Evolutionary conservation across 2,797 vertebrate species (phyloP).

Genomic region (Hyperoplus lanceolatus): DNA sequence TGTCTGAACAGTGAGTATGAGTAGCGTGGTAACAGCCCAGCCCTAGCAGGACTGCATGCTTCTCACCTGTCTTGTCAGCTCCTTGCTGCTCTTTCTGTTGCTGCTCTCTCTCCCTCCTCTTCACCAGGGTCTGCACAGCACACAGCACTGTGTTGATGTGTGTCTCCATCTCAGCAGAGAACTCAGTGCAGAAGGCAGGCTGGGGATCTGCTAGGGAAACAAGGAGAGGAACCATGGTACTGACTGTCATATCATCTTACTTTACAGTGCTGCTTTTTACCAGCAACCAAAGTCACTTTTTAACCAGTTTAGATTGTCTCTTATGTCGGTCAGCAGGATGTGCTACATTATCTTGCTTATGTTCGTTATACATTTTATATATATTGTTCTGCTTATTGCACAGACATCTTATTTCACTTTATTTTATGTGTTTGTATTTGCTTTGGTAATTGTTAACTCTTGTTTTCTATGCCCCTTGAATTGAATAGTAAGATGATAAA

Average conservation of each 20-base stretch:
- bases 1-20: no score
- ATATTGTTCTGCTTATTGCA: no score
- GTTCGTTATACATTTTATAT: no score
- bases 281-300: not conserved
- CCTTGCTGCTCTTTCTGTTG: constrained; percentile 55
- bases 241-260: not conserved
- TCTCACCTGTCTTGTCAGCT: constrained; percentile 79
- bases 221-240: not conserved
- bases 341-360: not conserved
- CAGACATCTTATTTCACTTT: no score
- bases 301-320: not conserved
- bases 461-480: no score
- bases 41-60: not conserved
- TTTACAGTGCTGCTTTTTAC: not conserved
- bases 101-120: constrained; percentile 81
- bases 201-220: constrained; percentile 56
- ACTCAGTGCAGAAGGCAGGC: constrained; percentile 82
- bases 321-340: not conserved
- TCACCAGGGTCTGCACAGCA: constrained; percentile 91
- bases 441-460: no score
- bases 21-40: no score
- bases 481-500: no score
- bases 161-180: constrained; percentile 90
- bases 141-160: constrained; percentile 90
- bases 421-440: no score